A percentile compares a stretch with the other conserved stretches of the same genome.
These are phyloP conservation scores for Catocala fraxini DNA, from an alignment of 2,888 invertebrate genomes.

Conservation along the genomic window DNA sequence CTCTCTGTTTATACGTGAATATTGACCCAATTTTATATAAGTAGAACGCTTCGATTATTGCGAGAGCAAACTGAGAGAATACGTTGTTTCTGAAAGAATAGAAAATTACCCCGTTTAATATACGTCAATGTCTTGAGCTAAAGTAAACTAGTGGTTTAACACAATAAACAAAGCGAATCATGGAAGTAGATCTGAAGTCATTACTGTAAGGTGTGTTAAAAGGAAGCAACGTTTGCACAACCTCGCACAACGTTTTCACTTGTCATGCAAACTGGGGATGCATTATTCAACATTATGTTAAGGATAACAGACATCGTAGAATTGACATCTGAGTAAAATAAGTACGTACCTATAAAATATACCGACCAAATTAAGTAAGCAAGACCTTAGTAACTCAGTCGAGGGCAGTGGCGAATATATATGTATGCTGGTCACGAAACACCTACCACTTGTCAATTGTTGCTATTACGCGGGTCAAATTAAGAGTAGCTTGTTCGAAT, in stretches of 20 bases:
- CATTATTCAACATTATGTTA: conserved; percentile 62
- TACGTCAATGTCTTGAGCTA: too few species aligned
- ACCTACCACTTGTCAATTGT: conserved; percentile 45
- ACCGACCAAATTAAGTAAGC: conserved; percentile 35
- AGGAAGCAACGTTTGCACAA: conserved; percentile 22
- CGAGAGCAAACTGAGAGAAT: conserved; percentile 18
- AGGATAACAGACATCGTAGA: conserved; percentile 49
- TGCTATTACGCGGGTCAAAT: conserved; percentile 40
- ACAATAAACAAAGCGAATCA: conserved; percentile 21
- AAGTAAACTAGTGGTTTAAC: background rate
- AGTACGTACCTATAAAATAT: conserved; percentile 36
- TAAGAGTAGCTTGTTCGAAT: conserved; percentile 34
- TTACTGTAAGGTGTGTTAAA: background rate
- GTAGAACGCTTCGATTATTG: conserved; percentile 46
- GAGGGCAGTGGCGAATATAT: conserved; percentile 16
- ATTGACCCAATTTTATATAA: conserved; percentile 56
- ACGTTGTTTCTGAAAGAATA: background rate
- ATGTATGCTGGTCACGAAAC: conserved; percentile 40
- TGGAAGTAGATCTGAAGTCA: conserved; percentile 14
- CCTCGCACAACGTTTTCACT: conserved; percentile 47
- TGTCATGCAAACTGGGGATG: conserved; percentile 65
- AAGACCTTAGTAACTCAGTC: conserved; percentile 33
- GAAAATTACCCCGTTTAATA: background rate
- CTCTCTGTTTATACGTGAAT: conserved; percentile 51
- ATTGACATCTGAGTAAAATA: conserved; percentile 58